A percentile compares a stretch with the other conserved stretches of the same genome.
phyloP scores from a whole-genome alignment of 2,797 vertebrate species.

The Sus cebifrons region DNA sequence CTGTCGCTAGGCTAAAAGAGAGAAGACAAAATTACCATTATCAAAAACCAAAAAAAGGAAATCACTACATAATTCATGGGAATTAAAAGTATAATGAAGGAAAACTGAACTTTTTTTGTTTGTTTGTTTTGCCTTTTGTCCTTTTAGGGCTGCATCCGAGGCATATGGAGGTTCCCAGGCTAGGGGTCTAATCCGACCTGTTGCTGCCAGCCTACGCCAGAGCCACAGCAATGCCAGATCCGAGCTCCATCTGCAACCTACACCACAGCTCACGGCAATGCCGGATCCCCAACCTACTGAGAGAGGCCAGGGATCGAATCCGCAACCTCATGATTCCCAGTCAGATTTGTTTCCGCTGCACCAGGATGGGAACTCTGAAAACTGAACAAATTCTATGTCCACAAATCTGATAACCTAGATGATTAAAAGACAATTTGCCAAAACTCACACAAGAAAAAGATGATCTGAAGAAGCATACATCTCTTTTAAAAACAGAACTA shows the following conservation, averaged over 20 bases:
- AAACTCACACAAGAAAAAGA: background rate
- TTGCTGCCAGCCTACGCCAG: too few relatives aligned
- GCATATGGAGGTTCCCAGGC: too few relatives aligned
- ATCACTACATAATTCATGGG: background rate
- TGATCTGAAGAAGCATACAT: background rate
- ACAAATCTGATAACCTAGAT: background rate
- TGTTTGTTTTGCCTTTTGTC: too few relatives aligned
- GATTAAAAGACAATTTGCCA: background rate
- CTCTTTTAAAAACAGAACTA: background rate
- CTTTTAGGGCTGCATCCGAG: too few relatives aligned
- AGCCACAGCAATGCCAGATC: too few relatives aligned
- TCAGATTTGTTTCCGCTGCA: too few relatives aligned
- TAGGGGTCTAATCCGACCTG: too few relatives aligned
- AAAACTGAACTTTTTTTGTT: background rate
- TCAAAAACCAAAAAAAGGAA: background rate
- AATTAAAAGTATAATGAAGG: background rate
- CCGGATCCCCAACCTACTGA: too few relatives aligned
- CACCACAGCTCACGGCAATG: too few relatives aligned
- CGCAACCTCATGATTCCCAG: too few relatives aligned
- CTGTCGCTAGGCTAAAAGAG: background rate
- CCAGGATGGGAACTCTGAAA: background rate
- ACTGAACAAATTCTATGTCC: background rate
- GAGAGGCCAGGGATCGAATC: too few relatives aligned
- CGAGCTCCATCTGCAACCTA: too few relatives aligned
- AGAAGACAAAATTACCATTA: background rate